These are phyloP conservation scores for Hoplodrina blanda DNA, from an alignment of 2,888 invertebrate species.

Conservation along the genomic window DNA sequence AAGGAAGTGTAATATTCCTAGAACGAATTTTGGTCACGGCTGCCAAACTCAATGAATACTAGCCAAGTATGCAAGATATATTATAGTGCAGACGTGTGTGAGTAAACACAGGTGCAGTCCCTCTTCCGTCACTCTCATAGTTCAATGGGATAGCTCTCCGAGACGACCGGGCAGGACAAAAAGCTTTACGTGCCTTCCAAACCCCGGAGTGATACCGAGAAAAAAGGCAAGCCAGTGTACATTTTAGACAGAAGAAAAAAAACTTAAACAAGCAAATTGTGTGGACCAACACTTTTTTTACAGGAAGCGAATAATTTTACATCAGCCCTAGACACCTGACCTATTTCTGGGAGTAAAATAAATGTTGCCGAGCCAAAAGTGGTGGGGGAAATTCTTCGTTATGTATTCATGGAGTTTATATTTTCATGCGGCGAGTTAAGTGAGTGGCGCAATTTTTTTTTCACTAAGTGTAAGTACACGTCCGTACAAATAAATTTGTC, in stretches of 20 bases:
- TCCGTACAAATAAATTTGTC: slow-evolving; percentile 31
- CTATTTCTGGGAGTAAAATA: slow-evolving; percentile 55
- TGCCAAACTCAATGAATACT: too few species aligned
- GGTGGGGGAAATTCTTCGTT: slow-evolving; percentile 57
- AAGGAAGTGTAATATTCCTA: not conserved
- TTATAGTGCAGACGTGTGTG: too few species aligned
- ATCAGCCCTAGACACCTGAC: slow-evolving; percentile 47
- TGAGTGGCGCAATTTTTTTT: slow-evolving; percentile 55
- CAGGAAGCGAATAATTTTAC: slow-evolving; percentile 45
- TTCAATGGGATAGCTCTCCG: too few species aligned
- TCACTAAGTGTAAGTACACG: slow-evolving; percentile 50
- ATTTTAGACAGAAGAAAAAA: too few species aligned
- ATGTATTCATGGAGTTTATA: slow-evolving; percentile 70
- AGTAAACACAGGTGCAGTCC: too few species aligned
- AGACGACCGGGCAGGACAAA: too few species aligned
- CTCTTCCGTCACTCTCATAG: too few species aligned
- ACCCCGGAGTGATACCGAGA: too few species aligned
- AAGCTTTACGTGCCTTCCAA: too few species aligned
- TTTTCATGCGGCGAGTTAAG: slow-evolving; percentile 64
- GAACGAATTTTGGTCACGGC: too few species aligned
- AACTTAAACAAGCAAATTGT: slow-evolving; percentile 16
- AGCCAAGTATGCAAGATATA: too few species aligned
- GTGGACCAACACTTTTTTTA: slow-evolving; percentile 31
- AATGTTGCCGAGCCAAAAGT: slow-evolving; percentile 35
- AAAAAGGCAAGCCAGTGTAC: too few species aligned